Conservation (phyloP, 1,140 invertebrate species). For the silkworm (Bombyx mori) region DNA sequence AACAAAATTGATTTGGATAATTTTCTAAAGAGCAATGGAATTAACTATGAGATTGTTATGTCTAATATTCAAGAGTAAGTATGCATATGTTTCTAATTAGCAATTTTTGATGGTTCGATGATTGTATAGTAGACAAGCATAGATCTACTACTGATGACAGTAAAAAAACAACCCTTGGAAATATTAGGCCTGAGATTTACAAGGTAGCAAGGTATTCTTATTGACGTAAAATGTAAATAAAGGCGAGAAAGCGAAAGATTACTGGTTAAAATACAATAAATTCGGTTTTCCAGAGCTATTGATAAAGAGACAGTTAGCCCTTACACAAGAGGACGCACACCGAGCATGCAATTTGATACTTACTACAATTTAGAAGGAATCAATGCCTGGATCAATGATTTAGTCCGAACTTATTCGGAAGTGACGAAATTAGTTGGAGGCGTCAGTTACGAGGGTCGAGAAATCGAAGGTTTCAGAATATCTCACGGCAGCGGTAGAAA, state of each 20-base stretch:
- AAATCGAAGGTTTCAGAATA: constrained; percentile 75
- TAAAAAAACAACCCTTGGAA: not conserved
- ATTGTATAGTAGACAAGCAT: too few relatives aligned
- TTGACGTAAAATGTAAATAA: too few relatives aligned
- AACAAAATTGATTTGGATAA: constrained; percentile 37
- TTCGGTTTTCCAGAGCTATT: constrained; percentile 33
- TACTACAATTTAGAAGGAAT: constrained; percentile 68
- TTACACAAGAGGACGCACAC: constrained; percentile 27
- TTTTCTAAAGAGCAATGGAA: constrained; percentile 25
- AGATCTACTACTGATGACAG: not conserved
- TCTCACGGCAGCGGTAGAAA: constrained; percentile 69
- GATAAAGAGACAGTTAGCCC: constrained; percentile 35
- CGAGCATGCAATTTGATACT: constrained; percentile 54
- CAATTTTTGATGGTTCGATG: too few relatives aligned
- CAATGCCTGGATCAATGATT: constrained; percentile 55
- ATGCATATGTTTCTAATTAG: constrained; percentile 2
- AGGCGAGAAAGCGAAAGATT: too few relatives aligned
- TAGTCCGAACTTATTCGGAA: constrained; percentile 59
- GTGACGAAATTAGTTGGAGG: constrained; percentile 69
- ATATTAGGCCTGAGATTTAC: not conserved
- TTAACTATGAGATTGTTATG: constrained; percentile 32
- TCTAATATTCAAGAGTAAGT: constrained; percentile 57
- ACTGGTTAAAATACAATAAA: too few relatives aligned
- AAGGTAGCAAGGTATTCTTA: not conserved
- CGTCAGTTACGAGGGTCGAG: constrained; percentile 70